These are phyloP conservation scores for Gopherus flavomarginatus DNA, from an alignment of 2,113 vertebrate species.

Conservation along the genomic window DNA sequence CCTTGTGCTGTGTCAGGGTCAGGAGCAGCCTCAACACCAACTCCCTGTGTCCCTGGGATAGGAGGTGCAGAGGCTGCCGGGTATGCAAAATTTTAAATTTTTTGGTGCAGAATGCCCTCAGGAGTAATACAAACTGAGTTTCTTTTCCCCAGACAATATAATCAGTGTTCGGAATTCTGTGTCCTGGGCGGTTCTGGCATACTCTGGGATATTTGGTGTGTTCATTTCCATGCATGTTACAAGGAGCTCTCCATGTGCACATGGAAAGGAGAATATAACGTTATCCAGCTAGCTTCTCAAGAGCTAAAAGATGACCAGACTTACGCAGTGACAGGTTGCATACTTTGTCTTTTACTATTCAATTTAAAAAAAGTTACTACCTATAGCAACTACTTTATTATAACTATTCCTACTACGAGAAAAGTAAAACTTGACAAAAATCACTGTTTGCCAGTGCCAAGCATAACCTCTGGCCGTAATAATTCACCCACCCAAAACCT, in stretches of 20 bases:
- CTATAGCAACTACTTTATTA: neutral
- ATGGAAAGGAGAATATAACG: accelerated
- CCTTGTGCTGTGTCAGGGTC: too few species aligned
- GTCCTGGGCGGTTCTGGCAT: neutral
- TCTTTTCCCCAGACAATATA: neutral
- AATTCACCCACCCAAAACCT: neutral
- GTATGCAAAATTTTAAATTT: too few species aligned
- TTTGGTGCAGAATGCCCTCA: too few species aligned
- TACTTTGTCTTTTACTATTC: neutral
- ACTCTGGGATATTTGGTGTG: neutral
- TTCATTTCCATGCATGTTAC: neutral
- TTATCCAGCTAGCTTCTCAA: neutral
- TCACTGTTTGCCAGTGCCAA: neutral
- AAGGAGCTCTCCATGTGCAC: neutral
- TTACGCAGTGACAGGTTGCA: neutral
- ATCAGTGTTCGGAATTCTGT: neutral
- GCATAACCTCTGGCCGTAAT: neutral
- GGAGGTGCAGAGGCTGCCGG: too few species aligned
- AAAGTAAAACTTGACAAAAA: neutral
- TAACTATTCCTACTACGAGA: neutral
- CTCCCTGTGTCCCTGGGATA: too few species aligned
- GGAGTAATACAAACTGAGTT: neutral
- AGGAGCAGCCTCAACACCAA: too few species aligned
- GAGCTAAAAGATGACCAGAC: neutral
- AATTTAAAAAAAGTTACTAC: neutral